Evolutionary conservation across 2,797 vertebrate species (phyloP), one percentile per base, ranked within the genome.

Genomic region (Sarcoramphus papa): DNA sequence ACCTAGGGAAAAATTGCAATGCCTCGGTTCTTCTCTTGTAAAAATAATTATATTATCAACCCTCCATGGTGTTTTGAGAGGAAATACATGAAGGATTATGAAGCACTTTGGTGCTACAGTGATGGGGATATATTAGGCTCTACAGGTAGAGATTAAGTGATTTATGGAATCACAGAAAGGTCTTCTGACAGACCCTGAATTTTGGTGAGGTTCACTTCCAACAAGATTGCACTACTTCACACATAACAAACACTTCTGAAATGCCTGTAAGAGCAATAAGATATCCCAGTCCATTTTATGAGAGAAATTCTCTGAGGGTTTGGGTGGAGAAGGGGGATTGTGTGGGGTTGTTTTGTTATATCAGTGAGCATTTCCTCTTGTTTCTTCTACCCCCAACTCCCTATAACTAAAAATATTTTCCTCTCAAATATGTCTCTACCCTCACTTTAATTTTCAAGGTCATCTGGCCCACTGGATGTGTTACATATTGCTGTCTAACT

Each of bases 381-480:
- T 57, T 94, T 84, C 30, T 83, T 85, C 60, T 83, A 28, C 3
- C 7, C 9, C 1, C 13, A 50, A 4, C 3, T 6, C 10, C 22
- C n/a, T 76, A 25, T 45, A 89, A 89, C 21, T 85, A 54, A 76
- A 77, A 15, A 65, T 24, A 57, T 68, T 92, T 89, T 74, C 48
- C 10, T 88, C 72, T 92, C 64, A 65, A 75, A 88, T 18, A 6
- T 47, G 8, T 56, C 48, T 79, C 43, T 73, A 21, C 19, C 60
- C 56, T 90, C 53, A 62, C 47, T 95, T 84, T 51, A 20, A 78
- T 88, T 93, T 95, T 92, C 79, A 95, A 96, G 93, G 88, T 96
- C 91, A 86, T 68, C 41, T 88, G 73, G 79, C 35, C 76, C 35
- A 75, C 69, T 81, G 59, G 7, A 30, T 75, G 22, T n/a, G 57